Evolutionary conservation across 2,888 invertebrate genomes (phyloP).

Genomic region (Cetonia aurata): DNA sequence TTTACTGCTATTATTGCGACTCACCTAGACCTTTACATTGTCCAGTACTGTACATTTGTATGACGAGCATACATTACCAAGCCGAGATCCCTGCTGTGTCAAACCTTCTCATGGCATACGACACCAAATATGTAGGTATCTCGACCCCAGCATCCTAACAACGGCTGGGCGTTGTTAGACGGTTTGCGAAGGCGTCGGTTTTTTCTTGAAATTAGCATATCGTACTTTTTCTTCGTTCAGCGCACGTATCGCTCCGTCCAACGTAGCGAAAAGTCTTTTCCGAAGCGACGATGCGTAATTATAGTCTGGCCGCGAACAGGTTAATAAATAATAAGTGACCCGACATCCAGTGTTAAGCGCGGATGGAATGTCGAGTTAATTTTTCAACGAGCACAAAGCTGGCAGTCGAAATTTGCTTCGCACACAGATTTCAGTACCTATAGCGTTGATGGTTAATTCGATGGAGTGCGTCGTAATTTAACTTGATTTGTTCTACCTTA

Average conservation of each 20-base stretch:
- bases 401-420: constrained; percentile 3
- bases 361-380: constrained; percentile 13
- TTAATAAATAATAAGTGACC: constrained; percentile 36
- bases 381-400: constrained; percentile 17
- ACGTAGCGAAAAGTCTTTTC: constrained; percentile 20
- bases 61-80: constrained; percentile 38
- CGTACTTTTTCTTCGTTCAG: constrained; percentile 30
- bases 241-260: constrained; percentile 5
- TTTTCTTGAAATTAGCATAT: constrained; percentile 36
- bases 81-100: constrained; percentile 16
- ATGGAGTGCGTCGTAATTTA: too few species aligned
- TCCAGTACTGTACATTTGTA: not conserved
- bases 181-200: constrained; percentile 29
- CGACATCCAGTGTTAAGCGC: constrained; percentile 12
- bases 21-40: too few species aligned
- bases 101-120: constrained; percentile 38
- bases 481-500: too few species aligned
- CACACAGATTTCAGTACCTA: too few species aligned
- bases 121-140: constrained; percentile 43
- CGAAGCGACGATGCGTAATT: constrained; percentile 27
- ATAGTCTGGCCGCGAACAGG: constrained; percentile 36
- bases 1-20: too few species aligned
- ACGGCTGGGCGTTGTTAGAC: constrained; percentile 33
- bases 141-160: constrained; percentile 22
- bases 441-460: too few species aligned